phyloP scores from a whole-genome alignment of 2,113 vertebrate species.

The Ptilorrhoa leucosticta region DNA sequence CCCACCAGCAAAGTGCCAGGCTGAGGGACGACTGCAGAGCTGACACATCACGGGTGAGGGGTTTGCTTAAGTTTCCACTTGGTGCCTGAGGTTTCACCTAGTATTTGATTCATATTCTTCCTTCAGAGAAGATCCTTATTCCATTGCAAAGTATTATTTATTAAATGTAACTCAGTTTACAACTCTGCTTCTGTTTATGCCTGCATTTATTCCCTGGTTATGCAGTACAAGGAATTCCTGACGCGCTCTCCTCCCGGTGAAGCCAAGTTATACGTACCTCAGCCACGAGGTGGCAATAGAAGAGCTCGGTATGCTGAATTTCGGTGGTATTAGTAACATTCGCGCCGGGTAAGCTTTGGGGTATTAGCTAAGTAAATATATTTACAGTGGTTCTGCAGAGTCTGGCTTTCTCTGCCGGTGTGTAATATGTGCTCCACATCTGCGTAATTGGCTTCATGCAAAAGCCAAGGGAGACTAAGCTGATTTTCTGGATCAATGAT shows the following conservation, averaged over 20 bases:
- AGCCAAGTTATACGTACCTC: neutral
- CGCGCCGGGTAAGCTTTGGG: accelerated
- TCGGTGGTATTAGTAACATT: accelerated
- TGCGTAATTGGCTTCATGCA: neutral
- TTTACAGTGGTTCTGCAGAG: neutral
- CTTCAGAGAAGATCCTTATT: neutral
- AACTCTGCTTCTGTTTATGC: neutral
- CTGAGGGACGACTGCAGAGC: neutral
- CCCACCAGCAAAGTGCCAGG: neutral
- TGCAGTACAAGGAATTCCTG: neutral
- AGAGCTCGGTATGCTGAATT: neutral
- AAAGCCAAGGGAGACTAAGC: neutral
- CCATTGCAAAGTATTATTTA: neutral
- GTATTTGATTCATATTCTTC: neutral
- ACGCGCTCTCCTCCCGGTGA: accelerated
- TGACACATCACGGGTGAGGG: neutral
- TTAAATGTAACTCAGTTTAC: neutral
- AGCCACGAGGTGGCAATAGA: slow-evolving; percentile 45
- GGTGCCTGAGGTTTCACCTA: neutral
- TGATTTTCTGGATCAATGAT: neutral
- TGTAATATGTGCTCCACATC: neutral
- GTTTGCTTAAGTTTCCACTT: neutral
- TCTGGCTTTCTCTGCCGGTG: neutral
- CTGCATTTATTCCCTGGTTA: neutral
- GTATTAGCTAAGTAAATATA: neutral